A percentile compares a stretch with the other conserved stretches of the same genome.
Conservation (phyloP, 2,888 invertebrate genomes). For the Apoda limacodes region DNA sequence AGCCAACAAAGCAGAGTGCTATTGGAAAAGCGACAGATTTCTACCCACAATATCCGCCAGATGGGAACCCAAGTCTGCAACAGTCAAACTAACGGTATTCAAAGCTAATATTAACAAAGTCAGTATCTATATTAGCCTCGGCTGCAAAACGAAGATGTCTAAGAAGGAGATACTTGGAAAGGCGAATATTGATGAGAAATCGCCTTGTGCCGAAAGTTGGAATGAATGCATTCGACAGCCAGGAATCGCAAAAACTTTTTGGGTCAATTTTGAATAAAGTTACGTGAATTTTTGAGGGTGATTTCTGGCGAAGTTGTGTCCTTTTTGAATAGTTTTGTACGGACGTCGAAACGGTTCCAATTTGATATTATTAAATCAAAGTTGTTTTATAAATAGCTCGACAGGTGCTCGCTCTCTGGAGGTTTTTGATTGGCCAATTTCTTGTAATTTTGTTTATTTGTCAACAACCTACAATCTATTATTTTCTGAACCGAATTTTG, state of each 20-base stretch:
- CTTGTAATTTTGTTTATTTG: too few relatives aligned
- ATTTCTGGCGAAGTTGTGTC: too few relatives aligned
- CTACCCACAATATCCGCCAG: conserved; percentile 81
- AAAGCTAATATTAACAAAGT: conserved; percentile 73
- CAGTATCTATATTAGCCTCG: conserved; percentile 74
- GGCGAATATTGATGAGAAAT: conserved; percentile 73
- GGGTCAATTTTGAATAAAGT: conserved; percentile 68
- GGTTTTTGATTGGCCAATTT: too few relatives aligned
- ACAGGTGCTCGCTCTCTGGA: too few relatives aligned
- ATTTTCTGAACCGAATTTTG: too few relatives aligned
- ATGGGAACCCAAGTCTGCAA: conserved; percentile 76
- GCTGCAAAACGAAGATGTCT: conserved; percentile 75
- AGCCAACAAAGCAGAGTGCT: conserved; percentile 68
- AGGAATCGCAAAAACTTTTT: conserved; percentile 67
- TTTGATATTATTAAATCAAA: too few relatives aligned
- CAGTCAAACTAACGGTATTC: conserved; percentile 72
- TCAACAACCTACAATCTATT: too few relatives aligned
- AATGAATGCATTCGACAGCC: conserved; percentile 69
- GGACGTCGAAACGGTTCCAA: too few relatives aligned
- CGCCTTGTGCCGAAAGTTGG: conserved; percentile 71
- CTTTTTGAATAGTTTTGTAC: too few relatives aligned
- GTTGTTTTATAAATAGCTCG: too few relatives aligned
- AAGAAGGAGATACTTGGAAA: conserved; percentile 77
- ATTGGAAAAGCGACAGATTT: conserved; percentile 82
- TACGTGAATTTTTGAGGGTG: too few relatives aligned